These are phyloP conservation scores for Xenentodon cancila DNA, from an alignment of 2,797 vertebrate genomes.

Conservation along the genomic window DNA sequence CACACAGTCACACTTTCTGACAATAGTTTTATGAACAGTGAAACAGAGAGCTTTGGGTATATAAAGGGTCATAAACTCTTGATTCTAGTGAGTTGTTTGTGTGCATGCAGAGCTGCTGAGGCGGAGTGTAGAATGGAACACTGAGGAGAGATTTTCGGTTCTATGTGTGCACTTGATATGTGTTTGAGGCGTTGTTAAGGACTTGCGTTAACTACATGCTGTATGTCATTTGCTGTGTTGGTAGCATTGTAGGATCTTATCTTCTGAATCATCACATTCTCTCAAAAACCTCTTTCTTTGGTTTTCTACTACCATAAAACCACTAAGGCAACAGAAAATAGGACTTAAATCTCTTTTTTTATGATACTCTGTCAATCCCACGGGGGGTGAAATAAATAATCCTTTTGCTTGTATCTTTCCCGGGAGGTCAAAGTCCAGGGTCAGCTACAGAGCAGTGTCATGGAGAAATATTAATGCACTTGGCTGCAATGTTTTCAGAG, in stretches of 20 bases:
- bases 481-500: constrained; percentile 21
- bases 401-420: constrained; percentile 44
- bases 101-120: constrained; percentile 18
- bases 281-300: constrained; percentile 6
- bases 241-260: constrained; percentile 17
- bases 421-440: constrained; percentile 54
- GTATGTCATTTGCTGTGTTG: constrained; percentile 2
- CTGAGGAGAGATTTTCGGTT: constrained; percentile 8
- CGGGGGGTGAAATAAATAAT: constrained; percentile 36
- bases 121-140: constrained; percentile 5
- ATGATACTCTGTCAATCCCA: constrained; percentile 51
- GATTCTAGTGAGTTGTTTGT: constrained; percentile 22
- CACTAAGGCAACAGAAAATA: constrained; percentile 29
- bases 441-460: constrained; percentile 38
- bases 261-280: constrained; percentile 28
- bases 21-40: constrained; percentile 6
- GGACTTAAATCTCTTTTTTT: constrained; percentile 41
- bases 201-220: constrained; percentile 5
- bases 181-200: constrained; percentile 16
- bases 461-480: constrained; percentile 27
- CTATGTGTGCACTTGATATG: constrained; percentile 1
- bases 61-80: constrained; percentile 31
- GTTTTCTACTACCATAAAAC: constrained; percentile 13
- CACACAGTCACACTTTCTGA: constrained; percentile 11
- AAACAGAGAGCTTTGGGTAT: constrained; percentile 7